Evolutionary conservation across 1,140 invertebrate genomes (phyloP), one percentile per base, ranked within the genome.

Genomic region (Paralvinella palmiformis): DNA sequence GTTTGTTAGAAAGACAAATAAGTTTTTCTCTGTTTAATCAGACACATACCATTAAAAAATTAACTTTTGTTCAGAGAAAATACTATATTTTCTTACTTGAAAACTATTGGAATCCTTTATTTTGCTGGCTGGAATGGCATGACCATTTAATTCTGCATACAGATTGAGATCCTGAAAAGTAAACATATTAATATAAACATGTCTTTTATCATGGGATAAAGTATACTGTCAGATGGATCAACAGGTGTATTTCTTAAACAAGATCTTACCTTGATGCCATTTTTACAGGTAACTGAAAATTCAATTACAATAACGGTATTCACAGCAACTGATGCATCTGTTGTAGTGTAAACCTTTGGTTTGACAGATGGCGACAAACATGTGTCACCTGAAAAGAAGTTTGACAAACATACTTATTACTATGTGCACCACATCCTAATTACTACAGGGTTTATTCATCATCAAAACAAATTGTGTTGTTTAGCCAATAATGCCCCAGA

Each of bases 61-160:
- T 33, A 55, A 7, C 15, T 15, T n/a, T 44, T 27, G 29, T 3
- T 6, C n/a, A 66, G 66, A 2, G 33, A 3, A 27, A 15, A 67
- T 59, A 29, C 31, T 41, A 24, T 2, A 58, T 22, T 52, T 29
- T 74, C 73, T 79, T 82, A 91, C 89, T 85, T 91, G 89, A 73
- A 91, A 92, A 75, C 87, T 88, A 67, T 88, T 86, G 44, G 87
- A 85, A 56, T 86, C 87, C 27, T 78, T 80, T 44, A 90, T 84
- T 69, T 86, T 86, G 10, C 89, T 89, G 37, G 90, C 91, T 20
- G 90, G 88, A 50, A 91, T 78, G 22, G 89, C 85, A 79, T 87
- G 89, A 33, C 90, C 91, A 71, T 89, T 86, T 59, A 94, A 85
- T 76, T 94, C 91, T 55, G 91, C 92, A 79, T 93, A 94, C 17